Base-by-base conservation (phyloP, 2,113 vertebrate species). In the Brachypteracias leptosomus region DNA sequence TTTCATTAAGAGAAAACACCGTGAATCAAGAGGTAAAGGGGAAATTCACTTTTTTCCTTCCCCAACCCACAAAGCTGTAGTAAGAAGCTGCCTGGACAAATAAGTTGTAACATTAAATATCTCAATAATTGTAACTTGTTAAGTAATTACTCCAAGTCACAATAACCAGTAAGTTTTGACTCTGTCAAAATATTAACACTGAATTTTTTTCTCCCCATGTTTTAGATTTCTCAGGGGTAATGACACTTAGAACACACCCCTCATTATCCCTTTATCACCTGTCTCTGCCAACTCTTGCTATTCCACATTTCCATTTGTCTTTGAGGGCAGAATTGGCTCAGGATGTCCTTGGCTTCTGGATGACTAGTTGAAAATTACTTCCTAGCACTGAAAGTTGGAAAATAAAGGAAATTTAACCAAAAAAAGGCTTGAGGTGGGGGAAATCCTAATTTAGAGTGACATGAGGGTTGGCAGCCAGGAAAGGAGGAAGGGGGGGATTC, bases 1-100 rank as follows among this genome's bases (percentile, higher is more conserved):
- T 94, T 95, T 86, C 75, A 80, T 59, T 35, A 86, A 93, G 36
- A 91, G 38, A 79, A 93, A 95, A 83, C 16, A 14, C 35, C 44
- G 71, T 67, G 82, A 92, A 93, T 65, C 31, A 83, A 88, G 71
- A 75, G n/a, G 63, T 57, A 24, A 72, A 72, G 19, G n/a, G 58
- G 61, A 95, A 93, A 75, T 82, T 75, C 12, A 54, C 38, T 85
- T 26, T 20, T 28, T 51, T 67, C 63, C 17, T 65, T 51, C 76
- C 78, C 33, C 80, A 84, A 38, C 49, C 63, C 17, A 13, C 20
- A 82, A 55, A 78, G 31, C 55, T 62, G 5, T 40, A 52, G 42
- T 18, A 73, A 38, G 20, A 80, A 62, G 22, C 21, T 71, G 59
- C 0, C 42, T 42, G 19, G 28, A 46, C 80, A 15, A 72, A 65